Percentiles rank a stretch among this genome's conserved stretches.
phyloP scores from a whole-genome alignment of 2,113 vertebrate species.

The Gila orcuttii region DNA sequence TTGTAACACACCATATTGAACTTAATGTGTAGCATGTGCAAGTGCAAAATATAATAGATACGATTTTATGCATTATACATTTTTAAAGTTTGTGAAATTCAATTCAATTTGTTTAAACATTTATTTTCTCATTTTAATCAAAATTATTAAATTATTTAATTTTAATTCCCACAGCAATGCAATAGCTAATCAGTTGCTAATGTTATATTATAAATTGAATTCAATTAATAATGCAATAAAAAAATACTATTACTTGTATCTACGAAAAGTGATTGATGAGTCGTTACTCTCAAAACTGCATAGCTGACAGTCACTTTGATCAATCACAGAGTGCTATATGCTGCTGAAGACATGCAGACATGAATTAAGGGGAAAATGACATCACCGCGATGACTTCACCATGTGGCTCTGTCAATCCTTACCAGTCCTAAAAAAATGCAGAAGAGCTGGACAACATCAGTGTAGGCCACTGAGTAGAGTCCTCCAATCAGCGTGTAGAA shows the following conservation, averaged over 20 bases:
- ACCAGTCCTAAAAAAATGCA: conserved; percentile 97
- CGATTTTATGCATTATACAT: background rate
- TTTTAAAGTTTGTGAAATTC: background rate
- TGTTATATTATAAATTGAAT: background rate
- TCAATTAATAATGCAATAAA: background rate
- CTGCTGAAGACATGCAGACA: background rate
- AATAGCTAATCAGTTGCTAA: no score
- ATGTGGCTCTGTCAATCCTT: conserved; percentile 62
- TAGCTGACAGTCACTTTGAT: background rate
- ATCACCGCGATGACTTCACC: background rate
- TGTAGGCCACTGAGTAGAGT: conserved; percentile 96
- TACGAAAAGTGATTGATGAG: background rate
- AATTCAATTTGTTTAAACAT: no score
- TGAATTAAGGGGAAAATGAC: background rate
- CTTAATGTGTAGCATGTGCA: background rate
- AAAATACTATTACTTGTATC: background rate
- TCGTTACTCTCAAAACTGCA: background rate
- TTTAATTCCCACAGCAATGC: no score
- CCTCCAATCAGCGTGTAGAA: conserved; percentile 95
- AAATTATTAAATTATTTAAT: background rate
- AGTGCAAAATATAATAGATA: background rate
- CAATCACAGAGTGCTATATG: background rate
- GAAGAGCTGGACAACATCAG: conserved; percentile 96
- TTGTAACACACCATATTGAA: background rate
- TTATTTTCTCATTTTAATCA: background rate